Base-by-base conservation (phyloP, 2,888 invertebrate species). In the Ophioninae sp. region DNA sequence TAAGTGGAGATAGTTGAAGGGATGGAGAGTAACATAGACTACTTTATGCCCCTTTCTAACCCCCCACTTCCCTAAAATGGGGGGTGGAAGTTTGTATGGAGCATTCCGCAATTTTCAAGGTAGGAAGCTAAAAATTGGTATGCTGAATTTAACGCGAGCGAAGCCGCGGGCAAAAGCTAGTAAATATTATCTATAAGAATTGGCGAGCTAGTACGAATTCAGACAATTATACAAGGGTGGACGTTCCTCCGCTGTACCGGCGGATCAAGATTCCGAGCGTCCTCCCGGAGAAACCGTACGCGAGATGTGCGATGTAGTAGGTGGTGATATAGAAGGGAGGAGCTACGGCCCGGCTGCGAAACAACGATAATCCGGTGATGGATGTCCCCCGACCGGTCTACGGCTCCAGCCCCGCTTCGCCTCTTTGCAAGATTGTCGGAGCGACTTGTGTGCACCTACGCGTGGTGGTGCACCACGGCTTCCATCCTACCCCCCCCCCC, bases 341-440 rank as follows among this genome's bases (percentile, higher is more conserved):
- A 50, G 50, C 50, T 2, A 39, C 20, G 80, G 74, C 21, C 72
- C 20, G 50, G 61, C 72, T 62, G 70, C 61, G 56, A 67, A 70
- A 79, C 23, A 61, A 88, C 86, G 89, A 91, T 91, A 91, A 91
- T 91, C 91, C 90, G 87, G 88, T 91, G 91, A 91, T 91, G 91
- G 91, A 91, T 91, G 91, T 89, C 87, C 13, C 50, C 50, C 17
- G 13, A 17, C 50, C 17, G 17, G 50, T 50, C 17, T 44, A 44
- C 44, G 13, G 89, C 88, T 86, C 85, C 85, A 85, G 20, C 30
- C 56, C 6, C 6, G 56, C 37, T 21, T 17, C 21, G n/a, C 7
- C 37, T 30, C 74, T 56, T 23, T 57, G 75, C 67, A 81, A 81
- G 74, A 78, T 78, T 67, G 70, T 75, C 59, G 57, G 37, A 21